Conservation (phyloP, 2,113 vertebrate species). For the Pimephales promelas region DNA sequence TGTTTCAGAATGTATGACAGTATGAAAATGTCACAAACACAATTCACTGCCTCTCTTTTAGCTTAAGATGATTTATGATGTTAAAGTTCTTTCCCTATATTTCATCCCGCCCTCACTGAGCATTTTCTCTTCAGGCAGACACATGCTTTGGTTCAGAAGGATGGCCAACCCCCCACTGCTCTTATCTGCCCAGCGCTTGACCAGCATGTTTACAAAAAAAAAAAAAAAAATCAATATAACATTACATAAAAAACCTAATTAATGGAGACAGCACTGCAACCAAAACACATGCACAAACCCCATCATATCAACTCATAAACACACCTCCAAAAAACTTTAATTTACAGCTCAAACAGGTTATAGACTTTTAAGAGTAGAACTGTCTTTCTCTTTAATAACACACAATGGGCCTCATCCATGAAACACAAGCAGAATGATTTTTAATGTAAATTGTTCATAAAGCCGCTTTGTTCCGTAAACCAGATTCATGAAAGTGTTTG, state of each 20-base stretch:
- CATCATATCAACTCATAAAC: slow-evolving; percentile 26
- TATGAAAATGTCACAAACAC: not conserved
- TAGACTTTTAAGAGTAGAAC: not conserved
- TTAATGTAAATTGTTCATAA: too few species aligned
- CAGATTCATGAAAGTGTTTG: too few species aligned
- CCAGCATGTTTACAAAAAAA: slow-evolving; percentile 49
- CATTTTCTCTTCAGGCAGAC: not conserved
- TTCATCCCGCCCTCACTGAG: not conserved
- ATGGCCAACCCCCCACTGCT: slow-evolving; percentile 6
- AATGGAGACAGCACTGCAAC: slow-evolving; percentile 36
- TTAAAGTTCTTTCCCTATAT: not conserved
- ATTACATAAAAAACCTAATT: slow-evolving; percentile 57
- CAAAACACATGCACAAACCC: slow-evolving; percentile 26
- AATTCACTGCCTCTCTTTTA: not conserved
- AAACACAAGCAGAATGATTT: too few species aligned
- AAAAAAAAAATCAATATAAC: slow-evolving; percentile 56
- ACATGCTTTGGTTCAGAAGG: slow-evolving; percentile 1
- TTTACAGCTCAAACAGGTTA: not conserved
- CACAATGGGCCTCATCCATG: not conserved
- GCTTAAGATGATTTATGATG: not conserved
- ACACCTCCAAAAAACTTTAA: not conserved
- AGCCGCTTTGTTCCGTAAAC: too few species aligned
- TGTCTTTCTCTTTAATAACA: not conserved
- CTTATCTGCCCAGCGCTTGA: slow-evolving; percentile 16
- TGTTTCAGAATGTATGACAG: not conserved